Percentiles rank a stretch among this genome's conserved stretches.
phyloP scores from a whole-genome alignment of 2,888 invertebrate species.

The Drosophila anomelani region DNA sequence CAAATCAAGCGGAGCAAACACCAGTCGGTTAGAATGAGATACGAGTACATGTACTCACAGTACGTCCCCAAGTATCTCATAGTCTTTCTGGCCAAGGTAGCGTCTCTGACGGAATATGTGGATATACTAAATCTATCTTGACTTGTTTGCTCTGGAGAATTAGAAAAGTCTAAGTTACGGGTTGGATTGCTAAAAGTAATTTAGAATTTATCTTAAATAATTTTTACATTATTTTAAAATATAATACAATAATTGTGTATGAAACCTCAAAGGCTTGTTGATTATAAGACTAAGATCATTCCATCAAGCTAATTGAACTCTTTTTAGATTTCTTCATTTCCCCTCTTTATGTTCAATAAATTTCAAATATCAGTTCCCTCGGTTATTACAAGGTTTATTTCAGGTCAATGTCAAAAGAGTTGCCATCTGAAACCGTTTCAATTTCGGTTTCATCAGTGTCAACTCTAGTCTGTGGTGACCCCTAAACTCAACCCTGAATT shows the following conservation, averaged over 20 bases:
- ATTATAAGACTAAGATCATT: no score
- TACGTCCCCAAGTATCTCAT: neutral
- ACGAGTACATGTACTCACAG: neutral
- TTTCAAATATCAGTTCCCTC: neutral
- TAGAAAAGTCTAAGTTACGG: no score
- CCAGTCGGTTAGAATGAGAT: neutral
- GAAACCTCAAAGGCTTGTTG: neutral
- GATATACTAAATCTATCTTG: neutral
- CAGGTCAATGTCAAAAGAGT: constrained; percentile 20
- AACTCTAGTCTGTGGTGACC: constrained; percentile 6
- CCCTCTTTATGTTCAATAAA: neutral
- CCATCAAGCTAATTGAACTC: neutral
- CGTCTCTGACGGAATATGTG: neutral
- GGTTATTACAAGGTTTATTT: neutral
- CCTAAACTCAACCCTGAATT: constrained; percentile 12
- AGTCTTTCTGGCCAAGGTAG: constrained; percentile 4
- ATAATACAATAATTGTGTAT: neutral
- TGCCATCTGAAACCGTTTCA: neutral
- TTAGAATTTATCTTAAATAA: neutral
- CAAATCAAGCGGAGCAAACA: constrained; percentile 14
- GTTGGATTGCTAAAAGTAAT: no score
- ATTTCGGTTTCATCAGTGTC: constrained; percentile 4
- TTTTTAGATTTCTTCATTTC: neutral
- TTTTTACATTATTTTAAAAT: neutral
- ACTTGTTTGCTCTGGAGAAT: neutral